Evolutionary conservation across 1,140 invertebrate species (phyloP), one percentile per base, ranked within the genome.

Genomic region (Papilio helenus): DNA sequence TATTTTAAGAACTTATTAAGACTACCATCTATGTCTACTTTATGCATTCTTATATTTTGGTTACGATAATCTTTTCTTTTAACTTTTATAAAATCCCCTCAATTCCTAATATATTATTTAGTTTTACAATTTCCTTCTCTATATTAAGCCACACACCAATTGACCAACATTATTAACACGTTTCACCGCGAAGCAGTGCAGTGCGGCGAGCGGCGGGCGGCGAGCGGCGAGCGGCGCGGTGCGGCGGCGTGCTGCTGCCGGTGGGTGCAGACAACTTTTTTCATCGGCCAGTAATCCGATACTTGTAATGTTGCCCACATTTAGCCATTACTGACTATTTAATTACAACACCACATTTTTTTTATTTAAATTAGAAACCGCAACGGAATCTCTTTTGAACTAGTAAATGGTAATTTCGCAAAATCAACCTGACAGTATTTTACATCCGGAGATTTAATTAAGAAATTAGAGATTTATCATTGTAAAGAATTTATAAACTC

Each of bases 161-260:
- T 79, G 61, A 44, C 84, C 83, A 81, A 79, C 84, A 84, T 85
- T 85, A 87, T 86, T 86, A 89, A 89, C 89, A 88, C 86, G 85
- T 89, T 89, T 82, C 87, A 89, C 88, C 87, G 87, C 89, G 88
- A 90, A 89, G 84, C 83, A 85, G 86, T 87, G 87, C 58, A 20
- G 44, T 46, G 29, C n/a, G 3, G 29, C 29, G 29, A 29, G 34
- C 34, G 7, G 34, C 7, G 34, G 4, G n/a, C 51, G 18, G 51
- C 51, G 18, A n/a, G 51, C 51, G 18, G 51, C 85, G 82, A 82
- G 81, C 84, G 46, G 12, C 12, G 46, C 46, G 3, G 44, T 14
- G 44, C 46, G 16, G 14, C 16, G 46, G 12, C 46, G 34, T 4
- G 46, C 5, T 49, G 46, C 46, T 18, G 46, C 14, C 46, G 49